A percentile compares a stretch with the other conserved stretches of the same genome.
phyloP scores from a whole-genome alignment of 2,797 vertebrate species.

The Sebastes steindachneri region DNA sequence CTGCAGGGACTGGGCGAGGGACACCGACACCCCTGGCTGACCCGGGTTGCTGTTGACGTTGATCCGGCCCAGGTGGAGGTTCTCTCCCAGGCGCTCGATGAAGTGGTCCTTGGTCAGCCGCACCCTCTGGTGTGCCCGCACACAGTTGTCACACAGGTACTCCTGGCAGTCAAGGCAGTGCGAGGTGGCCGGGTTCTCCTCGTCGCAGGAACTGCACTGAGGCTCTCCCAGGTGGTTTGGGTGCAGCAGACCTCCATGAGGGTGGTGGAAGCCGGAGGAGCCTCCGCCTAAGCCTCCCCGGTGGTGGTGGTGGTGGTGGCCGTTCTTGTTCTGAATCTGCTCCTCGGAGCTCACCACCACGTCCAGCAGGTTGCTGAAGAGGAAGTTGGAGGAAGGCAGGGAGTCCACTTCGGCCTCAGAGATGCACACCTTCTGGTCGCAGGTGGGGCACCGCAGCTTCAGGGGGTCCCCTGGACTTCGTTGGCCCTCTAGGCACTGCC shows the following conservation, averaged over 20 bases:
- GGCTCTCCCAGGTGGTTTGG: constrained; percentile 83
- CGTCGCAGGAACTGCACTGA: constrained; percentile 92
- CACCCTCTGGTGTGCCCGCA: constrained; percentile 92
- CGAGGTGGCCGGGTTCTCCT: constrained; percentile 90
- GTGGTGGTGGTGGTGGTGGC: constrained; percentile 69
- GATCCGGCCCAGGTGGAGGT: constrained; percentile 65
- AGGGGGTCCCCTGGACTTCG: constrained; percentile 85
- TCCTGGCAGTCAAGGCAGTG: constrained; percentile 96
- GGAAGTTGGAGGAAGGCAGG: constrained; percentile 91
- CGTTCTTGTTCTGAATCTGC: constrained; percentile 85
- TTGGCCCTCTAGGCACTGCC: constrained; percentile 92
- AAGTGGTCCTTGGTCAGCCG: constrained; percentile 95
- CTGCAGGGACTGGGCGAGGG: constrained; percentile 80
- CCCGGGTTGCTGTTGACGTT: constrained; percentile 62
- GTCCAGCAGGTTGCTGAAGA: constrained; percentile 93
- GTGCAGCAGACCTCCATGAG: constrained; percentile 77
- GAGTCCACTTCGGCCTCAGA: constrained; percentile 93
- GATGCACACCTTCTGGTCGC: constrained; percentile 92
- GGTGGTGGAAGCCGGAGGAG: constrained; percentile 67
- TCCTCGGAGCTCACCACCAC: constrained; percentile 91
- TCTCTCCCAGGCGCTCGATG: constrained; percentile 88
- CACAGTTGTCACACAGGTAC: constrained; percentile 93
- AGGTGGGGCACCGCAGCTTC: constrained; percentile 91
- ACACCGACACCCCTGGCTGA: constrained; percentile 65
- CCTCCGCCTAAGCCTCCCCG: constrained; percentile 64